Conservation (phyloP, 2,797 vertebrate species). For the Adelosebastes latens region DNA sequence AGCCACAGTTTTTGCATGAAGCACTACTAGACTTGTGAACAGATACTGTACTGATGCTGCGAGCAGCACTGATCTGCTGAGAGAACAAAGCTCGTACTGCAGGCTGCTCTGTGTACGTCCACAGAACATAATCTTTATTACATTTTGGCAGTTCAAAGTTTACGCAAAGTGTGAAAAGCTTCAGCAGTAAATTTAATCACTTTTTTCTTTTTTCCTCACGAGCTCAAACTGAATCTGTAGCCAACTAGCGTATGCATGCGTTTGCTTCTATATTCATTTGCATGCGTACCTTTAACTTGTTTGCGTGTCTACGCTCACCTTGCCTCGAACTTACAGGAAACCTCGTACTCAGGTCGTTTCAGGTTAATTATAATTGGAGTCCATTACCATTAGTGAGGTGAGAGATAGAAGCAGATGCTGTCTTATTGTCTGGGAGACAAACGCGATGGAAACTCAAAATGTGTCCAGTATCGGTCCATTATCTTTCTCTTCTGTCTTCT, state of each 20-base stretch:
- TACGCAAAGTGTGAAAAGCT: too few species aligned
- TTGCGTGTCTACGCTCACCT: not conserved
- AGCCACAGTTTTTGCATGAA: too few species aligned
- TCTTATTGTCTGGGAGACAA: not conserved
- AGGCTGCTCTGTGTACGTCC: too few species aligned
- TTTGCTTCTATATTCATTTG: not conserved
- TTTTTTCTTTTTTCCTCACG: not conserved
- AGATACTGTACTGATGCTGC: too few species aligned
- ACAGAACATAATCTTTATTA: too few species aligned
- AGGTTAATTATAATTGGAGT: constrained; percentile 25
- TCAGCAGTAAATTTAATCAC: too few species aligned
- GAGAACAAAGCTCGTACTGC: too few species aligned
- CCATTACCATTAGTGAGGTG: not conserved
- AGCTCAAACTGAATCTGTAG: not conserved
- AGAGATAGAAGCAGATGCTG: not conserved
- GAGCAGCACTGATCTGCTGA: too few species aligned
- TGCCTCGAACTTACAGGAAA: not conserved
- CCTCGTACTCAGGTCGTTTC: not conserved
- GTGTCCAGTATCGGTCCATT: not conserved
- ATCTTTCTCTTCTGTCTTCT: not conserved
- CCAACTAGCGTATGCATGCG: not conserved
- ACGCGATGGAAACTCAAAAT: not conserved
- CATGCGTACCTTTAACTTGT: not conserved
- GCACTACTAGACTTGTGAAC: too few species aligned
- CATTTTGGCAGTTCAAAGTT: too few species aligned